These are phyloP conservation scores for Lamproptera curius DNA, from an alignment of 2,888 invertebrate genomes.

Conservation along the genomic window DNA sequence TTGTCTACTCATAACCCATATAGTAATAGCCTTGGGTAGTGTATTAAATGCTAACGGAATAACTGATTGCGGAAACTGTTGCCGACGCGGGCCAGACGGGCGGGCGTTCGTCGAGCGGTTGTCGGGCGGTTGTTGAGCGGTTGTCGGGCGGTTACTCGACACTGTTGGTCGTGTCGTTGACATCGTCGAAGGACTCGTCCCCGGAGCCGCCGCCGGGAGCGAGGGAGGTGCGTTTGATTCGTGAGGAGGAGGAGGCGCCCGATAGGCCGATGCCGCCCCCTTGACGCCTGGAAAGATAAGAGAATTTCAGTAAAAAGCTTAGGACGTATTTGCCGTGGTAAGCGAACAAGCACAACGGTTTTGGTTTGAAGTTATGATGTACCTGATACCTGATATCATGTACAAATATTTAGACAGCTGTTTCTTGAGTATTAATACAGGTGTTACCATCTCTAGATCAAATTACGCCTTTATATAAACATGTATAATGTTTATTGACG, in stretches of 20 bases:
- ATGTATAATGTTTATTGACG: too few species aligned
- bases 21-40: not conserved
- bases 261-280: slow-evolving; percentile 80
- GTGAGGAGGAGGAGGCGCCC: slow-evolving; percentile 79
- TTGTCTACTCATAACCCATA: too few species aligned
- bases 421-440: too few species aligned
- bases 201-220: slow-evolving; percentile 82
- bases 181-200: slow-evolving; percentile 86
- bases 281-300: slow-evolving; percentile 64
- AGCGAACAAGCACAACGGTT: too few species aligned
- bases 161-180: slow-evolving; percentile 85
- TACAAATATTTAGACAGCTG: too few species aligned
- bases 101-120: slow-evolving; percentile 1
- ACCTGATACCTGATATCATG: too few species aligned
- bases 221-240: slow-evolving; percentile 84
- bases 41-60: slow-evolving; percentile 20
- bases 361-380: too few species aligned
- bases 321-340: too few species aligned
- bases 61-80: not conserved
- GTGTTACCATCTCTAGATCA: too few species aligned
- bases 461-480: too few species aligned
- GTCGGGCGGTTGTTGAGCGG: slow-evolving; percentile 5
- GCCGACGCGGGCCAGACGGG: slow-evolving; percentile 6
- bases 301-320: too few species aligned
- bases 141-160: slow-evolving; percentile 70